Base-by-base conservation (phyloP, 2,797 vertebrate species). In the Crocidura indochinensis region DNA sequence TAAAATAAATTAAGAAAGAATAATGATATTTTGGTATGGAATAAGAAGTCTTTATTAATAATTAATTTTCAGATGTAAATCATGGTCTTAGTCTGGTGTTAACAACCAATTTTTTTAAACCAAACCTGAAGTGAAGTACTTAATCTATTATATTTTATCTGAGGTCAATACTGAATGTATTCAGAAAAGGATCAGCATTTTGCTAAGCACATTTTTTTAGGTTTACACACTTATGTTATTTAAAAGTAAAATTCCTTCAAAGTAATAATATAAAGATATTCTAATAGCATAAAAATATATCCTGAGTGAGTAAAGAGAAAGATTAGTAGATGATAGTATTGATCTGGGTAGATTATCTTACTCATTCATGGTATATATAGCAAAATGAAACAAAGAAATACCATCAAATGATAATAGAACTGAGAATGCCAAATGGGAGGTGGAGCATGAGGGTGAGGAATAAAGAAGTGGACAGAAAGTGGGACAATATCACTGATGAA, bases 231-330 rank as follows among this genome's bases (percentile, higher is more conserved):
- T 93, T 67, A 80, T 0, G 12, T 29, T 49, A 62, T 20, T 92
- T 51, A 80, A 0, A 9, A 67, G 8, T 31, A 4, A 60, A 15
- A 80, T 62, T 19, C 17, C 10, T 65, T 91, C 51, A 69, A 67
- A 83, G 22, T 82, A 17, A 78, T 88, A 78, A 85, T 46, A 91
- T 72, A 85, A 88, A 85, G 20, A 72, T 27, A 31, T 82, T 87
- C 62, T 73, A 51, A 75, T 4, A 80, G 27, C 14, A 75, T 65
- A 38, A 88, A 91, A 74, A 22, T 65, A 93, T 47, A 62, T 84
- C 49, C 47, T 53, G 67, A 69, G 19, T 60, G 73, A 76, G 29
- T 29, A 83, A 94, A 19, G 38, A 82, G 38, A 69, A 87, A 82
- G 27, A 68, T 15, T 69, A 44, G 6, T n/a, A 87, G 5, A 78